phyloP scores from a whole-genome alignment of 2,113 vertebrate genomes.

The Setophaga coronata region DNA sequence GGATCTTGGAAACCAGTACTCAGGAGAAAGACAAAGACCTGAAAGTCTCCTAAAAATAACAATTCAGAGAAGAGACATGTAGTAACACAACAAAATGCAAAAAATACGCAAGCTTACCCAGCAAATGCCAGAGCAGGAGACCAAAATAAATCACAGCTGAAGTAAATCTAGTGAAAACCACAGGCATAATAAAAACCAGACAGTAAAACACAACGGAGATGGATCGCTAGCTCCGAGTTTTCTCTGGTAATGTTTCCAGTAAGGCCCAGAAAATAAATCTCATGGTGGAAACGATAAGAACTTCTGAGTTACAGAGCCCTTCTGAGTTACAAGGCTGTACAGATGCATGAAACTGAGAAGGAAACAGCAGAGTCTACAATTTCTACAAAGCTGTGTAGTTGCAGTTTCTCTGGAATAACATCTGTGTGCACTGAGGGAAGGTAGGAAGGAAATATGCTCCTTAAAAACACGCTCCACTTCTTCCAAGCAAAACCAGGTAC shows the following conservation, averaged over 20 bases:
- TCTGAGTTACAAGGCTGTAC: background rate
- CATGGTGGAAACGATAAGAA: conserved; percentile 1
- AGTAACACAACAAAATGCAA: background rate
- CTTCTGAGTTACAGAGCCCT: background rate
- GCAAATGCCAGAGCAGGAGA: conserved; percentile 35
- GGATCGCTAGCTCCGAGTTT: conserved; percentile 11
- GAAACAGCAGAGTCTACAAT: background rate
- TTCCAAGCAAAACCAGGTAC: conserved; percentile 1
- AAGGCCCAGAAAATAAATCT: conserved; percentile 46
- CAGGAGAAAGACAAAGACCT: background rate
- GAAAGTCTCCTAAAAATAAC: background rate
- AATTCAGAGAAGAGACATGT: background rate
- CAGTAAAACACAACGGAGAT: conserved; percentile 41
- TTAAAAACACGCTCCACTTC: conserved; percentile 51
- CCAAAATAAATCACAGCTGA: conserved; percentile 64
- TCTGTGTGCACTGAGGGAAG: background rate
- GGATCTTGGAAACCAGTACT: background rate
- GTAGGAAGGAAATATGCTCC: background rate
- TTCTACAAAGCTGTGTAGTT: conserved; percentile 2
- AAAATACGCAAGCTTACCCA: background rate
- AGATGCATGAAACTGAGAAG: background rate
- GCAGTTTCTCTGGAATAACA: conserved; percentile 49
- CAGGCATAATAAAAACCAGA: conserved; percentile 66
- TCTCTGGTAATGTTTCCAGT: conserved; percentile 23
- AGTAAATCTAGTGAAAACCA: conserved; percentile 36